These are phyloP conservation scores for Actias luna DNA, from an alignment of 2,888 invertebrate genomes.

Conservation along the genomic window DNA sequence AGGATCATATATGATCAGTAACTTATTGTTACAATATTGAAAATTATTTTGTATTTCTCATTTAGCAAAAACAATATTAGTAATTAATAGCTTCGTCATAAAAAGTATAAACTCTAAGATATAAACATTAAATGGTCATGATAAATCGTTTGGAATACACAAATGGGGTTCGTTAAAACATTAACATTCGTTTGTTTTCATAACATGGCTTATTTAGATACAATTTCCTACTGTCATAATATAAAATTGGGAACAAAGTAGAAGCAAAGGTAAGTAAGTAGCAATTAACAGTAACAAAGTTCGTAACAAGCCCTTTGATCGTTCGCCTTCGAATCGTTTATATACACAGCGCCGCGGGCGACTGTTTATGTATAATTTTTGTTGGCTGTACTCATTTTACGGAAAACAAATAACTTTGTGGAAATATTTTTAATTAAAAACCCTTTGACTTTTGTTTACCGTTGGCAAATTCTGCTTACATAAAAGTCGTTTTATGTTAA, in stretches of 20 bases:
- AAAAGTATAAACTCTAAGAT: too few relatives aligned
- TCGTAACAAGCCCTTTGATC: not conserved
- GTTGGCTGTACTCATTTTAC: not conserved
- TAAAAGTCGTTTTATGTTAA: not conserved
- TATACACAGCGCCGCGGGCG: not conserved
- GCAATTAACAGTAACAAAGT: not conserved
- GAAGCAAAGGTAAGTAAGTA: not conserved
- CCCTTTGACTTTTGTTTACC: not conserved
- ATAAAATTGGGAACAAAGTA: not conserved
- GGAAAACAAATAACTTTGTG: not conserved
- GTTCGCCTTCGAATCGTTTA: not conserved
- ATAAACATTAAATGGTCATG: too few relatives aligned
- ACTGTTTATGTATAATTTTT: not conserved
- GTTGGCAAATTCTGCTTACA: not conserved
- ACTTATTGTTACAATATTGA: too few relatives aligned
- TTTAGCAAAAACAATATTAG: too few relatives aligned
- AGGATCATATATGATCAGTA: too few relatives aligned
- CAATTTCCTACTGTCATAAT: not conserved
- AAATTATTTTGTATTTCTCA: too few relatives aligned
- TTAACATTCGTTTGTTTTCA: not conserved
- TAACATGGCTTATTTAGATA: not conserved
- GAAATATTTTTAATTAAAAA: not conserved
- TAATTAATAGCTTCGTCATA: too few relatives aligned
- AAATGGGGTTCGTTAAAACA: not conserved
- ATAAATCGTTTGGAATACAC: too few relatives aligned